These are phyloP conservation scores for Drosophila engyochracea DNA, from an alignment of 2,888 invertebrate genomes.

Conservation along the genomic window DNA sequence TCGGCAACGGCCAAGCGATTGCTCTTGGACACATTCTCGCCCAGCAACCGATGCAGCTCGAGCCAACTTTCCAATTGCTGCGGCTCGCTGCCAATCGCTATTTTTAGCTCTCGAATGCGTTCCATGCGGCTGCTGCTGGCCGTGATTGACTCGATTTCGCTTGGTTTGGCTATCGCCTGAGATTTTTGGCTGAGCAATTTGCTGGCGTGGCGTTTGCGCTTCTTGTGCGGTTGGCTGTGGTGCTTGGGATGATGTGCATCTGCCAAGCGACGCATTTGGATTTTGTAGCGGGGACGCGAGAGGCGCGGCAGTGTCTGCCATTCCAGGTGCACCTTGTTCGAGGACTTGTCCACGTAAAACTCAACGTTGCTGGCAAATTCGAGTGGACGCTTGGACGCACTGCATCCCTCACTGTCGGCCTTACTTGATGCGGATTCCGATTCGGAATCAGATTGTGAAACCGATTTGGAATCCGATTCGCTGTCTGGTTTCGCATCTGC, in stretches of 20 bases:
- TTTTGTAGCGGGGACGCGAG: conserved; percentile 87
- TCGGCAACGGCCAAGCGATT: conserved; percentile 84
- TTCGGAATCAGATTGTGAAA: background rate
- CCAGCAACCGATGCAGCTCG: conserved; percentile 87
- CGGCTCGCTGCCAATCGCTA: conserved; percentile 30
- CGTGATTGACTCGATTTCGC: conserved; percentile 47
- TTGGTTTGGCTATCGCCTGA: conserved; percentile 6
- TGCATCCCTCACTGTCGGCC: background rate
- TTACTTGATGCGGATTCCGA: background rate
- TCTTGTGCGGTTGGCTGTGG: background rate
- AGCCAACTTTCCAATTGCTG: conserved; percentile 87
- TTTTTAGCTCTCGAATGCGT: conserved; percentile 79
- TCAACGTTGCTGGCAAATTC: conserved; percentile 84
- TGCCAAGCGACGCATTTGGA: background rate
- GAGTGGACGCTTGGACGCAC: conserved; percentile 13
- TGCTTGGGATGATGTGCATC: conserved; percentile 2
- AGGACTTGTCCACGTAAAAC: conserved; percentile 88
- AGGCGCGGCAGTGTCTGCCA: conserved; percentile 89
- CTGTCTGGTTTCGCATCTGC: background rate
- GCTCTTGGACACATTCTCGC: conserved; percentile 80
- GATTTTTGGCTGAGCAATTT: background rate
- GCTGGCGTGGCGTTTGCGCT: conserved; percentile 18
- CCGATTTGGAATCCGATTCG: background rate
- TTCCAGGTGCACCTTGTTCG: conserved; percentile 87
- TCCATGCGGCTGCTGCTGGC: conserved; percentile 57